Conservation (phyloP, 1,140 invertebrate genomes). For the Parasteatoda tepidariorum region DNA sequence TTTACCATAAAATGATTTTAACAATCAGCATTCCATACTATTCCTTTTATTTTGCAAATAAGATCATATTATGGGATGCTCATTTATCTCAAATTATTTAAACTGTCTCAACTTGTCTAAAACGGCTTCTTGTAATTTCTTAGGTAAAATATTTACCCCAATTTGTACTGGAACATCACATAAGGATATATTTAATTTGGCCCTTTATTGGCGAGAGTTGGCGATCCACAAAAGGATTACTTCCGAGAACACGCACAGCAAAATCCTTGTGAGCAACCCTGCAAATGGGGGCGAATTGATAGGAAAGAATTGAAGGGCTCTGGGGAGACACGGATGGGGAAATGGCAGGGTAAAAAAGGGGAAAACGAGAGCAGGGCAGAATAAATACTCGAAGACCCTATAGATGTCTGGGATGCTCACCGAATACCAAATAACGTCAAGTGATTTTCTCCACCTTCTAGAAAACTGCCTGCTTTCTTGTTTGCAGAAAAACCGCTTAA, state of each 20-base stretch:
- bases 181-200: neutral
- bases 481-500: conserved; percentile 61
- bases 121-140: too few relatives aligned
- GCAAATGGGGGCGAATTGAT: conserved; percentile 60
- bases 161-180: too few relatives aligned
- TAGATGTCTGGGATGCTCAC: conserved; percentile 51
- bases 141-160: too few relatives aligned
- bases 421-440: conserved; percentile 61
- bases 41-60: too few relatives aligned
- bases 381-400: conserved; percentile 59
- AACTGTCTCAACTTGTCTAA: too few relatives aligned
- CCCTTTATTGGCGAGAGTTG: conserved; percentile 19
- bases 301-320: conserved; percentile 61
- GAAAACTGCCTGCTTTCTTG: conserved; percentile 42
- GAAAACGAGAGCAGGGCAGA: conserved; percentile 55
- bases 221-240: conserved; percentile 29
- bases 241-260: conserved; percentile 16
- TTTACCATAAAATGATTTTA: too few relatives aligned
- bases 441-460: conserved; percentile 54
- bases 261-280: conserved; percentile 42
- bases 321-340: conserved; percentile 58
- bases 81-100: too few relatives aligned
- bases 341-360: conserved; percentile 58
- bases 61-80: too few relatives aligned
- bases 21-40: too few relatives aligned